These are phyloP conservation scores for Gobio occitaniae DNA, from an alignment of 2,797 vertebrate genomes.

Conservation along the genomic window DNA sequence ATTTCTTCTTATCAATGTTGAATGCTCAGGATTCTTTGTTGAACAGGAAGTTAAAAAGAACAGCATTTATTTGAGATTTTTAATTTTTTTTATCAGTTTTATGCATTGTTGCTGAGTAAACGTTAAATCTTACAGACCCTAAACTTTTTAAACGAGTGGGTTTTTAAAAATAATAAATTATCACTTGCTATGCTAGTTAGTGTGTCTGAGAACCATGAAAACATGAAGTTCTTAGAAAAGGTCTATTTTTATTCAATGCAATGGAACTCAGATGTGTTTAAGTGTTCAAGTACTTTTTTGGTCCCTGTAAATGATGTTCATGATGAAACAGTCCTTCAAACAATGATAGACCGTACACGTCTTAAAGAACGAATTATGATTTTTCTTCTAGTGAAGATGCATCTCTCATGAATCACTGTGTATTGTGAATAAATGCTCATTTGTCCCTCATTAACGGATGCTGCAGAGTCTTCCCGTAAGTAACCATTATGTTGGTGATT, in stretches of 20 bases:
- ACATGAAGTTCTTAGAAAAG: neutral
- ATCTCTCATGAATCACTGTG: slow-evolving; percentile 20
- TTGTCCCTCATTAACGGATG: slow-evolving; percentile 52
- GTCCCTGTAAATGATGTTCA: neutral
- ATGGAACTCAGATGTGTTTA: neutral
- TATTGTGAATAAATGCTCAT: slow-evolving; percentile 34
- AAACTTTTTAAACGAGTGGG: neutral
- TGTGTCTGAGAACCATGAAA: neutral
- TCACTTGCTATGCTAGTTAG: neutral
- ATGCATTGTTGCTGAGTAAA: neutral
- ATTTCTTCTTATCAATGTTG: neutral
- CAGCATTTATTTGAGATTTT: neutral
- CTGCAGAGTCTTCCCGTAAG: slow-evolving; percentile 62
- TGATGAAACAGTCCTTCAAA: neutral
- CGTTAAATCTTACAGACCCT: neutral
- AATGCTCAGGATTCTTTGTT: neutral
- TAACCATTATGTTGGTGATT: slow-evolving; percentile 51
- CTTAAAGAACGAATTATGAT: neutral
- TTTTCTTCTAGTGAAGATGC: neutral
- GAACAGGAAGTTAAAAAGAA: neutral
- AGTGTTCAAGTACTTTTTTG: neutral
- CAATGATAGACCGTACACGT: neutral
- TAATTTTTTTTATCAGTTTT: neutral
- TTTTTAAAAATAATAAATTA: neutral
- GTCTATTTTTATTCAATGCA: neutral